A percentile compares a stretch with the other conserved stretches of the same genome.
Conservation (phyloP, 37 sponge, comb jelly and placozoan genomes). For the Beroe forskalii region DNA sequence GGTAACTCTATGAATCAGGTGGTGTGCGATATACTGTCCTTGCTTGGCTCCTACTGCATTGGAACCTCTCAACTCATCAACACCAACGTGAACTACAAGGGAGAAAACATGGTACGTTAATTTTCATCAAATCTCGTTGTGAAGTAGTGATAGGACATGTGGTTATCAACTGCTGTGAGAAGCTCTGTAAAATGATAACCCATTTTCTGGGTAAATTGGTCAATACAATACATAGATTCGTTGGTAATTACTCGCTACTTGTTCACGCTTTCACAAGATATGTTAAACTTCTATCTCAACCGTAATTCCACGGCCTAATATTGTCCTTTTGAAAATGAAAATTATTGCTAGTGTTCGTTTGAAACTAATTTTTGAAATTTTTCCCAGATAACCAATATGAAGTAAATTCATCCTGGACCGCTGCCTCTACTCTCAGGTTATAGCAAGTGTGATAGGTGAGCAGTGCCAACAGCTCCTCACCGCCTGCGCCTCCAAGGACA, state of each 20-base stretch:
- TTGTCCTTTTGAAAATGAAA: no score
- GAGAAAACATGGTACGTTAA: background rate
- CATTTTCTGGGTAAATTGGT: no score
- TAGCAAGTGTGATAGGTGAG: constrained; percentile 23
- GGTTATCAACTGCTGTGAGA: no score
- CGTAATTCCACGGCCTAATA: no score
- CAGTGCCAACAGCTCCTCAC: background rate
- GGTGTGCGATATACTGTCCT: constrained; percentile 10
- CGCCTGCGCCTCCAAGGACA: background rate
- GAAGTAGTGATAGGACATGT: no score
- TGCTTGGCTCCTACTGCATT: constrained; percentile 5
- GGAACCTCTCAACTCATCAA: constrained; percentile 25
- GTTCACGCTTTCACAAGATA: background rate
- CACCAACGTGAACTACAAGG: background rate
- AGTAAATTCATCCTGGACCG: no score
- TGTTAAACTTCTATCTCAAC: no score
- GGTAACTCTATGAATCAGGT: background rate
- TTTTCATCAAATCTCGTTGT: background rate
- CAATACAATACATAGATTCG: background rate
- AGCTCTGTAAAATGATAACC: no score
- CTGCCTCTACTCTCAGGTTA: no score
- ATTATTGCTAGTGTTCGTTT: no score
- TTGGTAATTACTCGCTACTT: background rate
- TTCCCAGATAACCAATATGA: no score
- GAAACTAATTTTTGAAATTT: no score